Evolutionary conservation across 2,797 vertebrate genomes (phyloP), one percentile per base, ranked within the genome.

Genomic region (Acanthurus lineatus): DNA sequence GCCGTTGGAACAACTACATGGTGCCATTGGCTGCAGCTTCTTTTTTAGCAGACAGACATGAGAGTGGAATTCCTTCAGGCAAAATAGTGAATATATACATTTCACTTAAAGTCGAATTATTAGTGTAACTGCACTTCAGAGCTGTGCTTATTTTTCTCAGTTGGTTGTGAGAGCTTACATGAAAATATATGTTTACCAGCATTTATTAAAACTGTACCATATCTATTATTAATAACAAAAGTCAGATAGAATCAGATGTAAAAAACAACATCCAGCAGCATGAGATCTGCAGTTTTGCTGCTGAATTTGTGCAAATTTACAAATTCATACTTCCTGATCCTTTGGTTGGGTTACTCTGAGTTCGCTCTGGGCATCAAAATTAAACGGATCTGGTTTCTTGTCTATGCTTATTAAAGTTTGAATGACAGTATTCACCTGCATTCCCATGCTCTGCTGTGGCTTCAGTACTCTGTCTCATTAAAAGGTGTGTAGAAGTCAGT

Each of bases 221-320:
- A 57, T 57, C 22, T 54, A 20, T 22, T 45, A 68, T 57, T 32
- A n/a, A 45, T 57, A 35, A 69, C 25, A 48, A 38, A 9, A 28
- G 32, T 44, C 49, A 53, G 22, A 44, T 9, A 22, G 53, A 38
- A 38, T 38, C 45, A 17, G 6, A 49, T 38, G 14, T 10, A 48
- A 48, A 6, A 47, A 9, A 10, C 15, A 14, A 58, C 15, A 35
- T 16, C 47, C 20, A 32, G 38, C 40, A 61, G 19, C 0, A 52
- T 5, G 22, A 9, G 9, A 56, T 20, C 12, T 0, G 28, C 28
- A 19, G 6, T 25, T 67, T 28, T 20, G 3, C 22, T 45, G 32
- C 66, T 20, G 0, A 51, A 48, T 47, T 69, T 69, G 22, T 70
- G 20, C 32, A 45, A 10, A 22, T 45, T 32, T 22, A 32, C 0